Evolutionary conservation across 35 echinoderm and acorn worm genomes (phyloP).

Genomic region (Ophiothrix spiculata): DNA sequence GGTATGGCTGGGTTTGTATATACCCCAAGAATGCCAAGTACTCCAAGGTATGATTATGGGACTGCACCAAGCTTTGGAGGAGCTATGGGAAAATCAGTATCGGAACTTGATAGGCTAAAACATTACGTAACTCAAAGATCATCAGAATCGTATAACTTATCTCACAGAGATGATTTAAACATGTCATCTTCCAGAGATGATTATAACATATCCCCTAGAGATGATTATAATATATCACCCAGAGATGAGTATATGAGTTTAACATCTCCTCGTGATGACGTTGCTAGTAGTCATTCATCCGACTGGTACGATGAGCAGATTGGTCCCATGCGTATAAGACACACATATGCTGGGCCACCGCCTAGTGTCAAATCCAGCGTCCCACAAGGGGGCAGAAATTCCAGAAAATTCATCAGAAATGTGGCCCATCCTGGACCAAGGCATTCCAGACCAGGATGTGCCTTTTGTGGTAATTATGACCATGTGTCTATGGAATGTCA

Average conservation of each 20-base stretch:
- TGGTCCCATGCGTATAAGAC: neutral
- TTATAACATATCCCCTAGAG: neutral
- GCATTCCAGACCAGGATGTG: neutral
- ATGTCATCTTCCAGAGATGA: neutral
- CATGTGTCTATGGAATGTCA: conserved; percentile 4
- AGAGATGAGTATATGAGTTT: neutral
- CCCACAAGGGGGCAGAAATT: neutral
- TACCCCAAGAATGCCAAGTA: neutral
- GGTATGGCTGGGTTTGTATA: neutral
- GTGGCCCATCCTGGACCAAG: neutral
- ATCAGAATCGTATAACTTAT: neutral
- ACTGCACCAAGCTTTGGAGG: neutral
- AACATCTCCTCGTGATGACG: neutral
- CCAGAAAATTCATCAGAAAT: no score
- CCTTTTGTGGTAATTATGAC: conserved; percentile 10
- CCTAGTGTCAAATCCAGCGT: neutral
- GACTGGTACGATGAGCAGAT: neutral
- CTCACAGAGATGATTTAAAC: neutral
- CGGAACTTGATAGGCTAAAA: no score
- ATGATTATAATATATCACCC: neutral
- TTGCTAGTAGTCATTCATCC: neutral
- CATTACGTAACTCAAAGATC: neutral
- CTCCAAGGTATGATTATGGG: neutral
- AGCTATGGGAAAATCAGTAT: neutral
- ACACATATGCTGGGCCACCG: neutral